Base-by-base conservation (phyloP, 2,888 invertebrate species). In the Lasioglossum malachurum region DNA sequence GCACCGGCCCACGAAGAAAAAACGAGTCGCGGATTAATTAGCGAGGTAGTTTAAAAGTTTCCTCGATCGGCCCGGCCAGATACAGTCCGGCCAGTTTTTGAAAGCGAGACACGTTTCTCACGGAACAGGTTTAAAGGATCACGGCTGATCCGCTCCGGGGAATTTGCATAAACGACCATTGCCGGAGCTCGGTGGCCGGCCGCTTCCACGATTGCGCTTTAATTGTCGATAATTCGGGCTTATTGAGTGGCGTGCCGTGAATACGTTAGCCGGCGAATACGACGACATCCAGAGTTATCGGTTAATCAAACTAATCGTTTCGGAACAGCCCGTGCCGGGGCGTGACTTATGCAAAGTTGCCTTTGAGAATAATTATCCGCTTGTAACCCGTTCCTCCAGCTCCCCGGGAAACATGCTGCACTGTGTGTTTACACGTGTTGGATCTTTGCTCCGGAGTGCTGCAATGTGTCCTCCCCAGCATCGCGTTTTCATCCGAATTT, bases 201-300 rank as follows among this genome's bases (percentile, higher is more conserved):
- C 35, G 80, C 75, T 64, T 80, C 74, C 78, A 75, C 76, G 86
- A 86, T 89, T 81, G 69, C 82, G 53, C 84, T 88, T 89, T 89
- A 86, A 89, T 89, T 88, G 86, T 88, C 84, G 84, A 83, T 86
- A 86, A 89, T 87, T 88, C 69, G 77, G 67, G 75, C 27, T 76
- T 49, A 73, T 80, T 80, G 44, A 69, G 41, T n/a, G 35, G 16
- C 84, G 73, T 82, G 73, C 38, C 8, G 72, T 27, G 75, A 80
- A 80, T 80, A 72, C 64, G 71, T 67, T 67, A 46, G 64, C 14
- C 46, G 31, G 41, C 49, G 27, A 16, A 60, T 14, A 64, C 64
- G 5, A 75, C 44, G 72, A 76, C 71, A 72, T 35, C 4, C 44
- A 31, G 53, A 35, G 60, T 80, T 77, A 16, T 64, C 60, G 53